These are phyloP conservation scores for Picathartes gymnocephalus DNA, from an alignment of 2,113 vertebrate species.

Conservation along the genomic window DNA sequence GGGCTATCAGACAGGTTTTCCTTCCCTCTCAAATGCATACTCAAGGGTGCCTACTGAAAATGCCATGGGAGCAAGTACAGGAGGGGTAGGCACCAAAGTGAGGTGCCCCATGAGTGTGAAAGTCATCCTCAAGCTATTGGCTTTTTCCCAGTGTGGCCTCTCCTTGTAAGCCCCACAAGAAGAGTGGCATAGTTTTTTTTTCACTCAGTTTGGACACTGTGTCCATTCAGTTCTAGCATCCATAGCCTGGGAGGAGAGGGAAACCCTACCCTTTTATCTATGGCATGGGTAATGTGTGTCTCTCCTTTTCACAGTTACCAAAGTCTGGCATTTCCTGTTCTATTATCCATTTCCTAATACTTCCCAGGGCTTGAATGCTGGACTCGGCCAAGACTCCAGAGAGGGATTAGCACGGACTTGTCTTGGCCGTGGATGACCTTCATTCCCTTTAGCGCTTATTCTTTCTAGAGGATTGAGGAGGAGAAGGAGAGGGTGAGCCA, in stretches of 20 bases:
- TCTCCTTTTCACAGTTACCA: background rate
- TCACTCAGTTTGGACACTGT: background rate
- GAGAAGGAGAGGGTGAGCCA: background rate
- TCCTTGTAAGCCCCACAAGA: background rate
- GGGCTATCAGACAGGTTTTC: background rate
- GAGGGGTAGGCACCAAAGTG: background rate
- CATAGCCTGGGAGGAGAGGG: background rate
- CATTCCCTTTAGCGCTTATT: background rate
- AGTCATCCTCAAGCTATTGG: background rate
- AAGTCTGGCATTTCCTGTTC: background rate
- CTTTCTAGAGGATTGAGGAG: background rate
- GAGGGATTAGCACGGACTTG: background rate
- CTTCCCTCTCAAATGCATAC: background rate
- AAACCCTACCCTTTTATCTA: background rate
- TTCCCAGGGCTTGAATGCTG: background rate
- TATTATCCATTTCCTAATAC: background rate
- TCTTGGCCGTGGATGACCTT: background rate
- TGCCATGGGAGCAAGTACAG: background rate
- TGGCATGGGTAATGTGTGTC: background rate
- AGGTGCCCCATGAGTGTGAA: background rate
- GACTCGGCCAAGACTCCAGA: background rate
- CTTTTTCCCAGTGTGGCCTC: background rate
- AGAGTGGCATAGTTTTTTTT: background rate
- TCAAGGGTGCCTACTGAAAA: background rate
- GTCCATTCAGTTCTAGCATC: background rate